Conservation (phyloP, 1,140 invertebrate species). For the Argopecten irradians region DNA sequence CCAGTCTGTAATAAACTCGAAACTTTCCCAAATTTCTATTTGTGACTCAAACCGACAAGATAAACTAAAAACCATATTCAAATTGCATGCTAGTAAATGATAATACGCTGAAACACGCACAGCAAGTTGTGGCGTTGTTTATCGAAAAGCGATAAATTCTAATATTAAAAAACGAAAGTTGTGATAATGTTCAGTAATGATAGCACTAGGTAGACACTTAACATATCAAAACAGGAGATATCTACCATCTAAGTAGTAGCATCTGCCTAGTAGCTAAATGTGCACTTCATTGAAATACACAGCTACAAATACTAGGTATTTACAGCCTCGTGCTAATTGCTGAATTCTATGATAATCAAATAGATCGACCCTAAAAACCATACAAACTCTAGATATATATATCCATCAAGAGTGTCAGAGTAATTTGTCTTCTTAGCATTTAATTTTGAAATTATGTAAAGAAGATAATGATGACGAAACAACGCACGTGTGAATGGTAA, state of each 20-base stretch:
- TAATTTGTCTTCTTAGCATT: background rate
- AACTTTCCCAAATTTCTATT: background rate
- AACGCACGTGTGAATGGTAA: background rate
- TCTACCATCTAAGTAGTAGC: constrained; percentile 9
- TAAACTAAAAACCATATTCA: background rate
- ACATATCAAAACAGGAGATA: background rate
- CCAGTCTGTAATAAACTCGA: background rate
- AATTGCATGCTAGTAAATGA: background rate
- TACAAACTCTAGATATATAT: background rate
- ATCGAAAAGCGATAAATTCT: background rate
- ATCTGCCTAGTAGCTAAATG: background rate
- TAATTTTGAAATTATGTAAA: background rate
- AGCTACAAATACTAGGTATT: background rate
- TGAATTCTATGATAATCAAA: background rate
- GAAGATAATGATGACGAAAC: background rate
- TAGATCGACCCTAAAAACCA: background rate
- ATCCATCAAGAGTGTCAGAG: background rate
- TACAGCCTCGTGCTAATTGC: background rate
- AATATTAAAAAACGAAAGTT: constrained; percentile 23
- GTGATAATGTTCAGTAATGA: background rate
- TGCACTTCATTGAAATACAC: background rate
- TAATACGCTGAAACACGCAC: background rate
- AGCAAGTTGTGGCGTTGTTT: background rate
- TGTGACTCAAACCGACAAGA: background rate
- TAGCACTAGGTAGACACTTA: background rate